These are phyloP conservation scores for Nothocercus julius DNA, from an alignment of 2,113 vertebrate genomes.

Conservation along the genomic window DNA sequence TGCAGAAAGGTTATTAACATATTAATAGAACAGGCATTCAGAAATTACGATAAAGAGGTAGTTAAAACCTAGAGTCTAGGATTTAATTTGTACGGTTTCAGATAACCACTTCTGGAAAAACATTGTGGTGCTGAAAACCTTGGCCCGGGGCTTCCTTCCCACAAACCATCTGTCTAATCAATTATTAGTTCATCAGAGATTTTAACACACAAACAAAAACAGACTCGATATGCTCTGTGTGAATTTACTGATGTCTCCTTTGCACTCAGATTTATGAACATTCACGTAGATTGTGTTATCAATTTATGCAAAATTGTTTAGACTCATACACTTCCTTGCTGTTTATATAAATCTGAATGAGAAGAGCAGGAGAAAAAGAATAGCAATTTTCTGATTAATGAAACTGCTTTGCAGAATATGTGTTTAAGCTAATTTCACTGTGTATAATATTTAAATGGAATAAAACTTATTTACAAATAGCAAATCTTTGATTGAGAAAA, in stretches of 20 bases:
- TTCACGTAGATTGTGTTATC: not conserved
- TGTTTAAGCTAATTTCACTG: not conserved
- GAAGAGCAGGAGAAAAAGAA: not conserved
- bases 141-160: not conserved
- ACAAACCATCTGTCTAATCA: slow-evolving; percentile 19
- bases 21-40: not conserved
- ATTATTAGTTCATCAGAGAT: slow-evolving; percentile 38
- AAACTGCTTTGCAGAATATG: not conserved
- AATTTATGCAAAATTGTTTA: not conserved
- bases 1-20: not conserved
- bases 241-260: not conserved
- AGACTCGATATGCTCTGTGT: not conserved
- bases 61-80: not conserved
- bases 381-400: not conserved
- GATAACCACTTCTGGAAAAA: slow-evolving; percentile 4
- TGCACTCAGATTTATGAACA: not conserved
- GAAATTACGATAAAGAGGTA: not conserved
- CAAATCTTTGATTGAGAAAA: not conserved
- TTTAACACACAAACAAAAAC: not conserved
- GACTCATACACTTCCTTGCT: not conserved
- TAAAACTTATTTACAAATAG: not conserved
- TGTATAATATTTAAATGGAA: not conserved
- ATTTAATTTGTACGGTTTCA: not conserved
- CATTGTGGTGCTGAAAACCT: not conserved
- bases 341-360: not conserved